Evolutionary conservation across 2,113 vertebrate species (phyloP), one percentile per base, ranked within the genome.

Genomic region (Saccopteryx leptura): DNA sequence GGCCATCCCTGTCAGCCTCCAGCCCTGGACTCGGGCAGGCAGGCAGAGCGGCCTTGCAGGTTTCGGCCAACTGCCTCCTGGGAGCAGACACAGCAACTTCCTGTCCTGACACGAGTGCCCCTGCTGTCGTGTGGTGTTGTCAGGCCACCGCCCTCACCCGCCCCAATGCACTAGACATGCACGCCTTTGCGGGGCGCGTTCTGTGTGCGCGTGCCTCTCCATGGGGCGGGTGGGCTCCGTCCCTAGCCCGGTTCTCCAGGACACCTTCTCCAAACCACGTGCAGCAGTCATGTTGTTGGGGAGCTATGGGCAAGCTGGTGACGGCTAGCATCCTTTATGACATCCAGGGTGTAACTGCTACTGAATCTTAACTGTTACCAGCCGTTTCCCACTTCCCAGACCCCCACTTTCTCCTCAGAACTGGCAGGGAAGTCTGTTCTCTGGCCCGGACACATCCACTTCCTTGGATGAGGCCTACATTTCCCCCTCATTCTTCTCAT

Each of bases 111-210:
- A 7, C 18, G 46, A 50, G 18, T 33, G 19, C 26, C 19, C 46
- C 17, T 11, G 79, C 26, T 48, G 15, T 1, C 24, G 33, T 31
- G 61, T 17, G 7, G 26, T 21, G 21, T 24, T 26, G 7, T 12
- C 23, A 31, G 39, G 31, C 54, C 86, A 26, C 10, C 9, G 28
- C 58, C 39, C 50, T 46, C 9, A 33, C 58, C 39, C 50, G n/a
- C 17, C 15, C 19, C 1, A 0, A 21, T 9, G 15, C 13, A 3
- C 2, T 1, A 5, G 50, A 15, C 26, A 7, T 11, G 2, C 10
- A 14, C 4, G 1, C 54, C 33, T 88, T 33, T 5, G 12, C 48
- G 6, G 23, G 13, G 4, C 9, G 9, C 7, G 52, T 31, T 66
- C 23, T 2, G 1, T 26, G 4, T 5, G 4, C 52, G 9, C 26